These are phyloP conservation scores for Trissolcus brochymenae DNA, from an alignment of 2,888 invertebrate genomes.

Conservation along the genomic window DNA sequence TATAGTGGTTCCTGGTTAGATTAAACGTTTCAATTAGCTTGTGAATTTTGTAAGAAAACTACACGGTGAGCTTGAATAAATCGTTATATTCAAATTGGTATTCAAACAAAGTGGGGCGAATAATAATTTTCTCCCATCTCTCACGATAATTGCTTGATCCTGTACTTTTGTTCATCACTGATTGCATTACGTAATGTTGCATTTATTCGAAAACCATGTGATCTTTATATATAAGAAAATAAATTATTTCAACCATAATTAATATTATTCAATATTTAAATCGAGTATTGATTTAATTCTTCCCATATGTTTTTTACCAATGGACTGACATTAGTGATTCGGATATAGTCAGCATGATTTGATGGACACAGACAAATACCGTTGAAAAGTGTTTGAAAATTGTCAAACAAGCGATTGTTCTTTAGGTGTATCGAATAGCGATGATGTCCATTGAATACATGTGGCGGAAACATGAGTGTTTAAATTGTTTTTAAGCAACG, in stretches of 20 bases:
- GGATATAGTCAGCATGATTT: conserved; percentile 47
- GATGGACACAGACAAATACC: conserved; percentile 27
- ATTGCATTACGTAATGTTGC: neutral
- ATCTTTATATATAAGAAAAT: too few relatives aligned
- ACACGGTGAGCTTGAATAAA: conserved; percentile 57
- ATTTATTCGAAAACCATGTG: neutral
- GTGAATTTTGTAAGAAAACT: conserved; percentile 50
- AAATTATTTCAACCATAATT: too few relatives aligned
- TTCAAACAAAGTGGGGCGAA: conserved; percentile 16
- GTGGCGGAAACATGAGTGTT: conserved; percentile 45
- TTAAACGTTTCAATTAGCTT: conserved; percentile 47
- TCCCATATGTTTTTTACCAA: conserved; percentile 38
- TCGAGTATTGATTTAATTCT: conserved; percentile 24
- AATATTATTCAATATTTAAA: conserved; percentile 1
- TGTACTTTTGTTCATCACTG: neutral
- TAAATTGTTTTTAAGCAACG: conserved; percentile 59
- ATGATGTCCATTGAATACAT: conserved; percentile 40
- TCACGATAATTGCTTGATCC: neutral
- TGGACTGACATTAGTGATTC: conserved; percentile 54
- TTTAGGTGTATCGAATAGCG: conserved; percentile 10
- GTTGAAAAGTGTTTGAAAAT: conserved; percentile 27
- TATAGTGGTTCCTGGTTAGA: conserved; percentile 43
- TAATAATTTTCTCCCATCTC: conserved; percentile 18
- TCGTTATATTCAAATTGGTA: conserved; percentile 49
- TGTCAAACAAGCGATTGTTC: conserved; percentile 8